Conservation (phyloP, 2,888 invertebrate species). For the Himalopsyche tibetana region DNA sequence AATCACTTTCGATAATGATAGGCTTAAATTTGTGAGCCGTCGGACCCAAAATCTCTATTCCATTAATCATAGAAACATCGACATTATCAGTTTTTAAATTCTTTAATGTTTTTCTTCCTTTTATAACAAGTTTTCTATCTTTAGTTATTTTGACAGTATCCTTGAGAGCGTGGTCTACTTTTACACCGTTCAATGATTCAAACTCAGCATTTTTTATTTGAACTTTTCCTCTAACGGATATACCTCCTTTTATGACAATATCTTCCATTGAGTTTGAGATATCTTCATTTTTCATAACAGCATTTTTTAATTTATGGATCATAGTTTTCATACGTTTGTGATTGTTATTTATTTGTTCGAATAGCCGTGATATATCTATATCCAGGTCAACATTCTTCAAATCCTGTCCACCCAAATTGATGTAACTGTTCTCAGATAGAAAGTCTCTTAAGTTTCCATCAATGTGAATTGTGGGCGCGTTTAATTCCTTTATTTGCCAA, state of each 20-base stretch:
- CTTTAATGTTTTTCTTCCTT: slow-evolving; percentile 56
- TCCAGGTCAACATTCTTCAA: slow-evolving; percentile 56
- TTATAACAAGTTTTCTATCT: slow-evolving; percentile 56
- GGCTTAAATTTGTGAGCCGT: slow-evolving; percentile 50
- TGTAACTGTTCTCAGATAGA: slow-evolving; percentile 45
- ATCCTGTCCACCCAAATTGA: slow-evolving; percentile 58
- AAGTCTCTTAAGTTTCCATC: slow-evolving; percentile 59
- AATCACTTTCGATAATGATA: slow-evolving; percentile 55
- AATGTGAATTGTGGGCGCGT: slow-evolving; percentile 58
- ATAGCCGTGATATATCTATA: slow-evolving; percentile 54
- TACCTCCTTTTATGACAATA: slow-evolving; percentile 56
- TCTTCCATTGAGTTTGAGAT: slow-evolving; percentile 49
- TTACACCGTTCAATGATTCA: slow-evolving; percentile 53
- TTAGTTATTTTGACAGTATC: slow-evolving; percentile 55
- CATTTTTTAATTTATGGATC: slow-evolving; percentile 55
- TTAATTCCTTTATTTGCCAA: slow-evolving; percentile 63
- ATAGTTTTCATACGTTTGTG: slow-evolving; percentile 57
- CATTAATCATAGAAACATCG: slow-evolving; percentile 69
- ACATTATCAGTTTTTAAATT: slow-evolving; percentile 67
- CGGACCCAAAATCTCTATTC: slow-evolving; percentile 65
- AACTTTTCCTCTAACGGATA: slow-evolving; percentile 57
- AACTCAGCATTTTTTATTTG: slow-evolving; percentile 56
- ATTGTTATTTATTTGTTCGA: slow-evolving; percentile 58
- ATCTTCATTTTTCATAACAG: slow-evolving; percentile 53
- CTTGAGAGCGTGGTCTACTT: slow-evolving; percentile 56